A percentile compares a stretch with the other conserved stretches of the same genome.
These are phyloP conservation scores for Lagopus muta DNA, from an alignment of 2,113 vertebrate genomes.

Conservation along the genomic window DNA sequence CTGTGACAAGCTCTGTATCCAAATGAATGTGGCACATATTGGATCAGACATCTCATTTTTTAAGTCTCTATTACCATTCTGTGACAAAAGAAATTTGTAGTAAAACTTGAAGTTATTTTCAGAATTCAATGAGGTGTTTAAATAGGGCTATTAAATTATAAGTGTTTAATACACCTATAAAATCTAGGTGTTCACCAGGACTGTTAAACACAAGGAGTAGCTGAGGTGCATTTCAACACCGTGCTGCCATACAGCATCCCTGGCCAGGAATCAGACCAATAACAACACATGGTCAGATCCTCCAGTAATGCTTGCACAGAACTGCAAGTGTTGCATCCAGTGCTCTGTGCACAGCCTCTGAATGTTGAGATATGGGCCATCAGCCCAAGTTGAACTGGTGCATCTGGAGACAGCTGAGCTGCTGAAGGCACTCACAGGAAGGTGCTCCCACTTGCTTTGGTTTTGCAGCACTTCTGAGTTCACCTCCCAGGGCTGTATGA, in stretches of 20 bases:
- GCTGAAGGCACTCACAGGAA: background rate
- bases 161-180: constrained; percentile 3
- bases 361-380: background rate
- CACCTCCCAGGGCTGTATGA: background rate
- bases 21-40: background rate
- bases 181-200: background rate
- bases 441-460: background rate
- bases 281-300: background rate
- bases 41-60: background rate
- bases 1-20: background rate
- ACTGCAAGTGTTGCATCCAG: background rate
- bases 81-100: background rate
- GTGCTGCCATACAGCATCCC: fast-evolving
- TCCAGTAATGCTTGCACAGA: background rate
- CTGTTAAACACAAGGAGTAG: background rate
- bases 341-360: background rate
- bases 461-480: background rate
- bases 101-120: background rate
- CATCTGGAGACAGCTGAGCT: background rate
- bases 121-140: constrained; percentile 6
- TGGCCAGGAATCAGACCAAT: background rate
- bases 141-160: background rate
- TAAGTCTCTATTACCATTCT: background rate
- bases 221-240: background rate
- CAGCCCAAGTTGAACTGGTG: background rate